Evolutionary conservation across 2,113 vertebrate genomes (phyloP), one percentile per base, ranked within the genome.

Genomic region (Elachura formosa): DNA sequence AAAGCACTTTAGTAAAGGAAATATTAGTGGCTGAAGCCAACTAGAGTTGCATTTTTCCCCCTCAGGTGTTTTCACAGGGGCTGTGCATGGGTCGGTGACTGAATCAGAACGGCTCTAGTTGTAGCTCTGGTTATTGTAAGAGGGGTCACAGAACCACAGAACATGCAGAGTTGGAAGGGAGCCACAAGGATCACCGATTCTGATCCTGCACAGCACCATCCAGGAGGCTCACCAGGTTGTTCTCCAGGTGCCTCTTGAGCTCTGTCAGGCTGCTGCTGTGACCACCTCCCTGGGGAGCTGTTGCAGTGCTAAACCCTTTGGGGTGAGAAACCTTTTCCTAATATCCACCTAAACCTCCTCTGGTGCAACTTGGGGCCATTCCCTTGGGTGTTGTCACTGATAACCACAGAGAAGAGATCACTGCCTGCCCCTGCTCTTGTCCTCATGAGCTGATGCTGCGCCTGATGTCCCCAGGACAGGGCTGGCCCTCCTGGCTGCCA

Each of bases 391-490:
- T 34, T 84, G 49, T 48, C 51, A 11, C 34, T 48, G 13, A 6
- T 5, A 12, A 74, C 23, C 49, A 29, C 1, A 8, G 31, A 31
- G 49, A 3, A 28, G 28, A 64, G 21, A 34, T 49, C 59, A 29
- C 43, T 14, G 52, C 0, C 21, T 75, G 51, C 21, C 20, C 4
- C 51, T 74, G 10, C 10, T 56, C 16, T 21, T 16, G 31, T 12
- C 12, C 31, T n/a, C n/a, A n/a, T n/a, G n/a, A n/a, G n/a, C n/a
- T 0, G 0, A 9, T 58, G 83, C 72, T 67, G 52, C 33, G 17
- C 36, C 52, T 85, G 62, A 33, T 51, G 45, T 6, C 28, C 59
- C 26, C 43, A 51, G 72, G 62, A 36, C 45, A 28, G 3, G 26
- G 4, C 0, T 76, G 11, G 7, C 18, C 14, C 45, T 5, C 33